phyloP scores from a whole-genome alignment of 2,888 invertebrate species.

The Tachystola acroxantha region DNA sequence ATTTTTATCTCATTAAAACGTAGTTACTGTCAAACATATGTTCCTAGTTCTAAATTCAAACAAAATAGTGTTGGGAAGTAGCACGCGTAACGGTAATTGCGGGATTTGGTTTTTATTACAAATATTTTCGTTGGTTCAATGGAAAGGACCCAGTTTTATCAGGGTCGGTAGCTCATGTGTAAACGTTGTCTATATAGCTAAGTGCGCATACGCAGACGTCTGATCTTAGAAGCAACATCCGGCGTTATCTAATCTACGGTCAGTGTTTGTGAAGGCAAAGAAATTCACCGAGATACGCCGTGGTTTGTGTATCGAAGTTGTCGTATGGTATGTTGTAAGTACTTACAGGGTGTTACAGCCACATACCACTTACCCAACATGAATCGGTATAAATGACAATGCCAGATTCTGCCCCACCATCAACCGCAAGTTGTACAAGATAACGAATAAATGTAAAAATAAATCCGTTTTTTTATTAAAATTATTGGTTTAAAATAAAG shows the following conservation, averaged over 20 bases:
- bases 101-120: constrained; percentile 5
- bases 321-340: constrained; percentile 18
- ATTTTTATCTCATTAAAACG: constrained; percentile 54
- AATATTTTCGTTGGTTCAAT: constrained; percentile 13
- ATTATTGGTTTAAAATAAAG: no score
- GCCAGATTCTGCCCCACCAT: no score
- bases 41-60: constrained; percentile 8
- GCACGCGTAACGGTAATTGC: constrained; percentile 7
- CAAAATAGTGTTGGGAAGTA: constrained; percentile 21
- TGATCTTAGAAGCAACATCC: constrained; percentile 60
- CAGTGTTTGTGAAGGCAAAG: constrained; percentile 62
- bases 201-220: constrained; percentile 22
- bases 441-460: no score
- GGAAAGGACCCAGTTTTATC: constrained; percentile 37
- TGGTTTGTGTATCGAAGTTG: constrained; percentile 21
- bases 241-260: constrained; percentile 73
- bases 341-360: neutral
- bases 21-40: constrained; percentile 43
- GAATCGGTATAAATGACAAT: no score
- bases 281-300: constrained; percentile 57
- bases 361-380: no score
- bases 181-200: constrained; percentile 32
- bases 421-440: no score
- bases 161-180: constrained; percentile 29
- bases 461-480: no score